Evolutionary conservation across 2,113 vertebrate species (phyloP).

Genomic region (Macrotis lagotis): DNA sequence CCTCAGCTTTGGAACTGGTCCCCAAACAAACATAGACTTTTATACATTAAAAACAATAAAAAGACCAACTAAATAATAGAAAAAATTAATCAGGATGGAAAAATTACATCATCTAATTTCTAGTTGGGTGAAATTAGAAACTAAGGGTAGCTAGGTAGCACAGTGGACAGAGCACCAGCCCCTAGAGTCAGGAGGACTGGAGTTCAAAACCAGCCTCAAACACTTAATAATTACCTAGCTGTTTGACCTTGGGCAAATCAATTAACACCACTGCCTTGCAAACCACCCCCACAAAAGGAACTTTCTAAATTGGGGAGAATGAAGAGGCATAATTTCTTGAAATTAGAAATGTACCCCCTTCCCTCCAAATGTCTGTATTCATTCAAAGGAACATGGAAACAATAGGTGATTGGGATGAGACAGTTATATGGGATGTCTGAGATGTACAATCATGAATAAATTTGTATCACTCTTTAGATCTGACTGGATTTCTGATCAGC

Average conservation of each 20-base stretch:
- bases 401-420: neutral
- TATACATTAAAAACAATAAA: neutral
- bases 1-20: neutral
- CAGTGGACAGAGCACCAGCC: too few relatives aligned
- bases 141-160: too few relatives aligned
- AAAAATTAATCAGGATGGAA: neutral
- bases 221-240: too few relatives aligned
- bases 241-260: too few relatives aligned
- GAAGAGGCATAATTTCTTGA: neutral
- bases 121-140: neutral
- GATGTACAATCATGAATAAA: neutral
- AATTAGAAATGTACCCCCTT: neutral
- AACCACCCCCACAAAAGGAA: too few relatives aligned
- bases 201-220: too few relatives aligned
- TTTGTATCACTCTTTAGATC: neutral
- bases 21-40: neutral
- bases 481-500: neutral
- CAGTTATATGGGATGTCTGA: neutral
- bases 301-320: neutral
- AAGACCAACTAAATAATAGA: neutral
- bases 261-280: too few relatives aligned
- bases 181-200: too few relatives aligned
- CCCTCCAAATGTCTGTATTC: neutral
- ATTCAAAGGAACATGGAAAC: neutral
- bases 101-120: neutral